These are phyloP conservation scores for Cryptomyrus ogoouensis DNA, from an alignment of 2,113 vertebrate species.

Conservation along the genomic window DNA sequence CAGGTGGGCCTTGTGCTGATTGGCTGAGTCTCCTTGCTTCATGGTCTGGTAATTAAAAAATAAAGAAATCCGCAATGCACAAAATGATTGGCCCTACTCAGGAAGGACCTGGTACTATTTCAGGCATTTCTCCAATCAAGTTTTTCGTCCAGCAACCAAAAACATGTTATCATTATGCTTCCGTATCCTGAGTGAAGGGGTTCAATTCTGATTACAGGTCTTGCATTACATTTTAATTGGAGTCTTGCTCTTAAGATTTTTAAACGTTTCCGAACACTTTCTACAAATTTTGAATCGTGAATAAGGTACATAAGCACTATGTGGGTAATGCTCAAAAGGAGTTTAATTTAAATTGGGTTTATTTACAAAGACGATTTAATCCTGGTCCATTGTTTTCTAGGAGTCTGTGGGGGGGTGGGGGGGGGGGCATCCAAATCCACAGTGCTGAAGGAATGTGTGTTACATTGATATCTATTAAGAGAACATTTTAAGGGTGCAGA, in stretches of 20 bases:
- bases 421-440: not conserved
- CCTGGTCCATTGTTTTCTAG: not conserved
- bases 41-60: conserved; percentile 2
- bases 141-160: not conserved
- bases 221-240: not conserved
- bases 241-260: not conserved
- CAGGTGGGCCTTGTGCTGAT: not conserved
- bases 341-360: not conserved
- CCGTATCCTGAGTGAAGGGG: not conserved
- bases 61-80: not conserved
- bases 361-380: not conserved
- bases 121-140: not conserved
- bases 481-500: not conserved
- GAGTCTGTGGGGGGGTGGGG: not conserved
- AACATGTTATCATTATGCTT: not conserved
- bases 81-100: not conserved
- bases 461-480: not conserved
- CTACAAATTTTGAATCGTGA: not conserved
- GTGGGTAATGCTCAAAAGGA: not conserved
- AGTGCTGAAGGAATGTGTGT: not conserved
- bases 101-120: not conserved
- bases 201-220: not conserved
- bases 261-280: not conserved
- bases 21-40: not conserved
- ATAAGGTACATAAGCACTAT: not conserved